Evolutionary conservation across 2,797 vertebrate genomes (phyloP).

Genomic region (Nothura maculosa): DNA sequence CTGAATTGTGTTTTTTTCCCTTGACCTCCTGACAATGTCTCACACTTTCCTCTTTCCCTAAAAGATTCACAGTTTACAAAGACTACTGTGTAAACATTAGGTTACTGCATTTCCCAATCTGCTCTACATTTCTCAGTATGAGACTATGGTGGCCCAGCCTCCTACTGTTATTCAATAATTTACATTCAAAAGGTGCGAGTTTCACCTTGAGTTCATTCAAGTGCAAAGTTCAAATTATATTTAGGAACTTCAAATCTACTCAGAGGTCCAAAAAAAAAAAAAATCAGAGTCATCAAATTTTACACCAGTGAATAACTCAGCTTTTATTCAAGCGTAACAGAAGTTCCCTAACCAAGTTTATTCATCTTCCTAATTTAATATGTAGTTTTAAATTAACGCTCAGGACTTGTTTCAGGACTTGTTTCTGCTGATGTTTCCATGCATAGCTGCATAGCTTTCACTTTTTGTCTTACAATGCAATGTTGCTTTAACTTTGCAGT

Average conservation of each 20-base stretch:
- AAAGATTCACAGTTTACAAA: not conserved
- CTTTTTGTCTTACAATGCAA: not conserved
- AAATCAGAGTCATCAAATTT: not conserved
- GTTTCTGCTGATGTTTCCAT: not conserved
- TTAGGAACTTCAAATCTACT: not conserved
- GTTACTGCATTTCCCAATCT: not conserved
- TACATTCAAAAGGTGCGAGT: not conserved
- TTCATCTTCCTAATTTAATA: not conserved
- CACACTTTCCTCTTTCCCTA: not conserved
- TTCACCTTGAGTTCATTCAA: not conserved
- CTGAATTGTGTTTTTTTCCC: not conserved
- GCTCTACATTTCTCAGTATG: not conserved
- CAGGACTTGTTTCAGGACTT: not conserved
- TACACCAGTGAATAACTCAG: not conserved
- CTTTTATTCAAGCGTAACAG: not conserved
- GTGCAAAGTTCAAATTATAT: not conserved
- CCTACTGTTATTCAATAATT: not conserved
- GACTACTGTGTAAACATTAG: not conserved
- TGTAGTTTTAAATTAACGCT: not conserved
- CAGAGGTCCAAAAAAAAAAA: not conserved
- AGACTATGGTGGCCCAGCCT: not conserved
- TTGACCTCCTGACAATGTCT: not conserved
- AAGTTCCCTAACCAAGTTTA: not conserved
- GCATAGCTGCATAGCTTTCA: not conserved
- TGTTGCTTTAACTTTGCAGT: not conserved